Evolutionary conservation across 2,888 invertebrate species (phyloP).

Genomic region (Agrotis exclamationis): DNA sequence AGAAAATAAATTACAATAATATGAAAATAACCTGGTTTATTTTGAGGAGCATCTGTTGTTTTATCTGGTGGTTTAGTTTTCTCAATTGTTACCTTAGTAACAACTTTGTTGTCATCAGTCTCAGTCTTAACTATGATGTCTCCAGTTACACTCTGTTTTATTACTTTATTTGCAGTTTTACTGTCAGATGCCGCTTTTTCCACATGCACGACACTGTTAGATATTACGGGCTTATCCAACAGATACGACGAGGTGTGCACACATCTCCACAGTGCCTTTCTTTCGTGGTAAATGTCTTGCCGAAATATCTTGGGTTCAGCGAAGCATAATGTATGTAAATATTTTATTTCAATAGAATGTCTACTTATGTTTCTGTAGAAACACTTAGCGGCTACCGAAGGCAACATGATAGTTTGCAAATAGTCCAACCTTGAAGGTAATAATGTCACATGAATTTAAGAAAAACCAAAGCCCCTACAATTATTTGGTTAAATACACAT

Average conservation of each 20-base stretch:
- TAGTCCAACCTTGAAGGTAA: slow-evolving; percentile 59
- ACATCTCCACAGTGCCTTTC: slow-evolving; percentile 70
- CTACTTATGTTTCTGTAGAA: slow-evolving; percentile 82
- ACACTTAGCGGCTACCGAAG: slow-evolving; percentile 79
- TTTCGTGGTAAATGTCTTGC: slow-evolving; percentile 66
- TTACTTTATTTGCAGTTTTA: slow-evolving; percentile 68
- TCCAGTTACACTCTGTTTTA: slow-evolving; percentile 78
- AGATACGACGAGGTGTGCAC: slow-evolving; percentile 76
- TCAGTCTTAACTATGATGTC: slow-evolving; percentile 86
- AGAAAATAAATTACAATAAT: slow-evolving; percentile 3
- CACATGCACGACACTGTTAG: slow-evolving; percentile 65
- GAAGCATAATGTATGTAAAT: slow-evolving; percentile 76
- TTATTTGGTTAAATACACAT: slow-evolving; percentile 46
- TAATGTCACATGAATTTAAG: slow-evolving; percentile 51
- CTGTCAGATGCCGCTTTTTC: slow-evolving; percentile 49
- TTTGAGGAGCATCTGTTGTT: slow-evolving; percentile 58
- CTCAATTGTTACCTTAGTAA: slow-evolving; percentile 88
- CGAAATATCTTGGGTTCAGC: slow-evolving; percentile 68
- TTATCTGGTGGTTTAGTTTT: slow-evolving; percentile 70
- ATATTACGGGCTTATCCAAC: slow-evolving; percentile 73
- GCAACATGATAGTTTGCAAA: slow-evolving; percentile 77
- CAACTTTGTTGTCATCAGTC: slow-evolving; percentile 78
- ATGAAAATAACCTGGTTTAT: slow-evolving; percentile 77
- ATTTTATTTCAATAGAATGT: slow-evolving; percentile 77
- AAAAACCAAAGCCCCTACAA: slow-evolving; percentile 23